Evolutionary conservation across 2,113 vertebrate species (phyloP).

Genomic region (Mastomys coucha): DNA sequence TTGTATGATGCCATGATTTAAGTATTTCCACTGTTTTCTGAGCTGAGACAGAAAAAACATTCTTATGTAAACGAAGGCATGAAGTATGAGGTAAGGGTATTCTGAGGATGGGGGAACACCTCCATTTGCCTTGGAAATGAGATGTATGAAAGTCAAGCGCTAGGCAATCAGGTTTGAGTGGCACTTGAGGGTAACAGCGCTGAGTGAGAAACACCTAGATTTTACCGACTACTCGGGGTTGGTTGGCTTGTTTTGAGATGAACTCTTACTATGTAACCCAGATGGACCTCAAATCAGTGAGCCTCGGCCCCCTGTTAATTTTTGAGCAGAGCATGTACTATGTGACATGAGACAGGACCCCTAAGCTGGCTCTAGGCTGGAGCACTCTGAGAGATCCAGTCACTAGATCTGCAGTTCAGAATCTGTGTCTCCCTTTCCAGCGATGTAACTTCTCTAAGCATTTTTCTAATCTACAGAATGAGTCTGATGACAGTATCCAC

Average conservation of each 20-base stretch:
- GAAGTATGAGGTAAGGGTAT: background rate
- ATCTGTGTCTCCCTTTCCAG: conserved; percentile 15
- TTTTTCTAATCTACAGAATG: conserved; percentile 9
- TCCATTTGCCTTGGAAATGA: conserved; percentile 3
- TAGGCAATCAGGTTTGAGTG: conserved; percentile 2
- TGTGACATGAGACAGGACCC: background rate
- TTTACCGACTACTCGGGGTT: background rate
- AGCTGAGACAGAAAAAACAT: conserved; percentile 29
- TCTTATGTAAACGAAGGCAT: conserved; percentile 19
- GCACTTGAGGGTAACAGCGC: background rate
- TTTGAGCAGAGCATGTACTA: background rate
- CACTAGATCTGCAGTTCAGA: background rate
- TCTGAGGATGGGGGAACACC: background rate
- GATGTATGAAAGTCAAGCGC: background rate
- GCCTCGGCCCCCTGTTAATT: background rate
- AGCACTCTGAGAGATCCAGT: background rate
- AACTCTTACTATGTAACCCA: background rate
- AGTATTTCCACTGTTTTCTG: conserved; percentile 2
- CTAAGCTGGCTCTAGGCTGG: background rate
- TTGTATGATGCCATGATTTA: background rate
- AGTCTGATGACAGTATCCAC: background rate
- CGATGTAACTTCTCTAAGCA: background rate
- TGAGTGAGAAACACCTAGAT: background rate
- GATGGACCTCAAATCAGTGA: background rate
- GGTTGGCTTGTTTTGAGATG: background rate